These are phyloP conservation scores for Tiliacea aurago DNA, from an alignment of 2,888 invertebrate genomes.

Conservation along the genomic window DNA sequence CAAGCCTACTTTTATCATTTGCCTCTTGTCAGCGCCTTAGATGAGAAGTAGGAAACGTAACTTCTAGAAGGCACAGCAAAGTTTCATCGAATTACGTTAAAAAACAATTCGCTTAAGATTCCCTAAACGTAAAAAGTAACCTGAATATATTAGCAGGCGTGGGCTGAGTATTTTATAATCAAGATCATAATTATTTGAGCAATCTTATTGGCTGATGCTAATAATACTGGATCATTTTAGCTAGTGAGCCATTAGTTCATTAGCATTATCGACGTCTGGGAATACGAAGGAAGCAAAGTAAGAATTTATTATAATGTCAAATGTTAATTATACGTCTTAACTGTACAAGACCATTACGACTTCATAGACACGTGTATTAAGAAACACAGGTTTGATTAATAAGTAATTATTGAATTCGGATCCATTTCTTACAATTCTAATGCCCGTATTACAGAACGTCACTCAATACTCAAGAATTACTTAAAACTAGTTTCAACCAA, in stretches of 20 bases:
- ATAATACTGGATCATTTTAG: neutral
- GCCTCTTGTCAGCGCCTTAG: neutral
- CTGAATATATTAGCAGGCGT: slow-evolving; percentile 2
- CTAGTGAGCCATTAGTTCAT: neutral
- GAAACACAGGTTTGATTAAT: neutral
- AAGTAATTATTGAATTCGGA: neutral
- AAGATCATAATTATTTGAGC: slow-evolving; percentile 7
- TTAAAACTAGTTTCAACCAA: no score
- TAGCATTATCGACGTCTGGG: neutral
- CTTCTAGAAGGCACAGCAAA: neutral
- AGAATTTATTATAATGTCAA: neutral
- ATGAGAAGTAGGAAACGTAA: neutral
- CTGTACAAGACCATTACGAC: neutral
- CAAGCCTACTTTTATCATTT: no score
- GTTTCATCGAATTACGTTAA: neutral
- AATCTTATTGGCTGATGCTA: neutral
- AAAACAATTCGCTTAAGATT: neutral
- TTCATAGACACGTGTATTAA: neutral
- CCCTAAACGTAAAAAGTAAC: neutral
- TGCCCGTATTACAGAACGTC: no score
- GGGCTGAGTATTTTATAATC: neutral
- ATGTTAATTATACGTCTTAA: neutral
- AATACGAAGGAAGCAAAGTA: neutral
- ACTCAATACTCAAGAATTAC: no score
- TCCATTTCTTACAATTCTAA: neutral